Evolutionary conservation across 2,888 invertebrate genomes (phyloP), one percentile per base, ranked within the genome.

Genomic region (Eremobia ochroleuca): DNA sequence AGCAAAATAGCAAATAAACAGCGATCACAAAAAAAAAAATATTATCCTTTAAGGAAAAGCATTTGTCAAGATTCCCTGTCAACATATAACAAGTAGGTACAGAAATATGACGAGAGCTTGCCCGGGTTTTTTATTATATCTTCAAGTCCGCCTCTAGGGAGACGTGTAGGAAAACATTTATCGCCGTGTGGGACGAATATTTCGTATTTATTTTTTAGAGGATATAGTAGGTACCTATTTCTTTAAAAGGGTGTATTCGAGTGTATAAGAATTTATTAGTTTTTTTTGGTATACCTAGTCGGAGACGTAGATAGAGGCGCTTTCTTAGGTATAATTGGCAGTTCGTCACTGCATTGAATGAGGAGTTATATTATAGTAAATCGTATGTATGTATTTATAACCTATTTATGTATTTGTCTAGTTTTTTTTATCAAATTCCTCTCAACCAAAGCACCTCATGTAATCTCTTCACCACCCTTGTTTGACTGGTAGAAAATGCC

Each of bases 91-190:
- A 82, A 75, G 49, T 58, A 80, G 4, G 6, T 49, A 67, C 25
- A 71, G 77, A 81, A 80, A 84, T 82, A 88, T 83, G 81, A 83
- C 73, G 76, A 64, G 40, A 67, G 64, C 37, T 72, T 64, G n/a
- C 72, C 49, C 73, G 68, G 75, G 72, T 73, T 83, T 89, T 88
- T 86, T 83, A 89, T 88, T 81, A 80, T 73, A 80, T 75, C 79
- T 76, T 89, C 80, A 82, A 89, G 80, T 77, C 61, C 18, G 43
- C 49, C 89, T 70, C 83, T 58, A 67, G 80, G 79, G 88, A 75
- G 72, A 52, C 34, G 55, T 64, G 61, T 69, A 79, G 79, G 73
- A 76, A 71, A 67, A 68, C 80, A 83, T 74, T 83, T 75, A 76
- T 87, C 74, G 76, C 46, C 49, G 21, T 34, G 25, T 43, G 62